These are phyloP conservation scores for Lasioglossum albipes DNA, from an alignment of 1,140 invertebrate genomes.

Conservation along the genomic window DNA sequence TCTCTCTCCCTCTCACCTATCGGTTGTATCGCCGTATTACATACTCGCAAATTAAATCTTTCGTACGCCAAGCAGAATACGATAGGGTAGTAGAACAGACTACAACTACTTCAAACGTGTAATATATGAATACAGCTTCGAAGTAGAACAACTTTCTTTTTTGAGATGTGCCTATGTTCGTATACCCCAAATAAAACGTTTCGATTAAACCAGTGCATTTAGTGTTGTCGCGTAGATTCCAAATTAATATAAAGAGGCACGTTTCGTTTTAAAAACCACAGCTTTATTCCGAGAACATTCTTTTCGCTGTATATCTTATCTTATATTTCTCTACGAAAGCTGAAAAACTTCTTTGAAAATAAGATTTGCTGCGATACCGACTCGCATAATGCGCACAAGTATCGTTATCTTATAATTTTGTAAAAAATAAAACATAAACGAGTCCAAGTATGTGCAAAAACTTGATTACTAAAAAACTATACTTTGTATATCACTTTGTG, in stretches of 20 bases:
- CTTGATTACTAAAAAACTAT: conserved; percentile 35
- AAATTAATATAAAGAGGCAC: conserved; percentile 16
- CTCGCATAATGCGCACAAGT: conserved; percentile 60
- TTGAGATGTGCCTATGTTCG: conserved; percentile 62
- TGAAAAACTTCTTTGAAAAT: conserved; percentile 19
- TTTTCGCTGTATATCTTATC: background rate
- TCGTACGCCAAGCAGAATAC: background rate
- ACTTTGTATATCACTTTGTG: conserved; percentile 11
- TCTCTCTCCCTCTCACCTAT: background rate
- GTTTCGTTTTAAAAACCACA: conserved; percentile 5
- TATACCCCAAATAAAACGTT: conserved; percentile 15
- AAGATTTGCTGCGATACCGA: conserved; percentile 57
- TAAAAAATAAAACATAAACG: conserved; percentile 36
- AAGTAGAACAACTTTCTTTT: conserved; percentile 18
- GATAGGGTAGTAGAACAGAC: conserved; percentile 9
- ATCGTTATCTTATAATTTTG: conserved; percentile 31
- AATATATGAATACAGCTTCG: conserved; percentile 11
- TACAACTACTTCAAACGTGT: background rate
- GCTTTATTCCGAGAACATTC: background rate
- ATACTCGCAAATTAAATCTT: conserved; percentile 11
- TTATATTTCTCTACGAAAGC: conserved; percentile 16
- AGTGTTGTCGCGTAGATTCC: background rate
- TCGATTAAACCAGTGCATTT: conserved; percentile 21
- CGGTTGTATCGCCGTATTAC: background rate
- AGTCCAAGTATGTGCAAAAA: conserved; percentile 34